Evolutionary conservation across 2,113 vertebrate genomes (phyloP).

Genomic region (Brachyhypopomus occidentalis): DNA sequence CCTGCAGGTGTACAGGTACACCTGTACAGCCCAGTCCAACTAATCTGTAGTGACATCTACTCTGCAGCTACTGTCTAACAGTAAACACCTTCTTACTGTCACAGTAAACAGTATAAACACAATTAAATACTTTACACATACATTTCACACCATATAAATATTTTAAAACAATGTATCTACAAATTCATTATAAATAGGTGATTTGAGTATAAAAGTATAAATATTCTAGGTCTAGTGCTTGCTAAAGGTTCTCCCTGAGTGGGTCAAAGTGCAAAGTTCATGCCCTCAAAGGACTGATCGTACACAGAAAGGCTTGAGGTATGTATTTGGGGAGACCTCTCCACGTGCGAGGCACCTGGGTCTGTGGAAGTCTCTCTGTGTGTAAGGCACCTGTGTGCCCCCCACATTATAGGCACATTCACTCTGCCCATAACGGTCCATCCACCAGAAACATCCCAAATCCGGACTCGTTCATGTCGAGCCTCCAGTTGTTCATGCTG

Average conservation of each 20-base stretch:
- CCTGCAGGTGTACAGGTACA: no score
- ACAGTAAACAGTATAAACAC: constrained; percentile 13
- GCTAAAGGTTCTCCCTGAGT: constrained; percentile 29
- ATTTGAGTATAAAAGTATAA: constrained; percentile 32
- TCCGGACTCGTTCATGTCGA: constrained; percentile 51
- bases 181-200: constrained; percentile 27
- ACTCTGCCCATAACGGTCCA: neutral
- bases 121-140: constrained; percentile 22
- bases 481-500: constrained; percentile 7
- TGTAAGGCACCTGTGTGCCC: no score
- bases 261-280: constrained; percentile 17
- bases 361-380: neutral
- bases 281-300: neutral
- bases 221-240: constrained; percentile 13
- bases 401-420: neutral
- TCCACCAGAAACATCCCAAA: constrained; percentile 68
- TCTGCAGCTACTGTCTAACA: constrained; percentile 23
- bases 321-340: no score
- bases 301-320: no score
- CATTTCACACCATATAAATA: constrained; percentile 28
- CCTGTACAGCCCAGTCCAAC: neutral
- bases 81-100: no score
- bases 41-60: constrained; percentile 41
- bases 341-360: no score
- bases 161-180: constrained; percentile 14